Percentiles rank a stretch among this genome's conserved stretches.
Conservation (phyloP, 2,113 vertebrate species). For the Manacus vitellinus region DNA sequence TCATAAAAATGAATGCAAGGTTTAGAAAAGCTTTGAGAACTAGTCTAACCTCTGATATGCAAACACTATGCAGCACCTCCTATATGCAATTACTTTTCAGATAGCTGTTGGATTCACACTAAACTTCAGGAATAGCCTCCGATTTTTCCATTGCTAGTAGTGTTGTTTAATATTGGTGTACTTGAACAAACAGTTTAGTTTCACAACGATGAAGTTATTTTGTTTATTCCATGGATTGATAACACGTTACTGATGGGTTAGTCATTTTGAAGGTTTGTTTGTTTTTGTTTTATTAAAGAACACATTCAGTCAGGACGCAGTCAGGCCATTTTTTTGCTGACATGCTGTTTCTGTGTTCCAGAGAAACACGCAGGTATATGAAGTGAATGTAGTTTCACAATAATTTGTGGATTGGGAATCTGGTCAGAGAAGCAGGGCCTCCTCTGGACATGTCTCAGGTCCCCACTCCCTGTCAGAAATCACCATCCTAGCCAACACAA, state of each 20-base stretch:
- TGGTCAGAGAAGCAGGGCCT: background rate
- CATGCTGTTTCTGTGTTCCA: background rate
- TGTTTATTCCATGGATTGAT: background rate
- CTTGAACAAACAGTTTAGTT: background rate
- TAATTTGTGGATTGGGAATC: background rate
- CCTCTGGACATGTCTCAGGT: background rate
- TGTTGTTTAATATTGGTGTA: fast-evolving
- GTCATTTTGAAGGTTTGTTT: background rate
- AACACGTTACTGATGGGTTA: background rate
- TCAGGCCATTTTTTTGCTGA: background rate
- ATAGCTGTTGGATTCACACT: background rate
- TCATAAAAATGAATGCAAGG: background rate
- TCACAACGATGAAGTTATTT: background rate
- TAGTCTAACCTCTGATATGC: background rate
- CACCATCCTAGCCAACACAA: background rate
- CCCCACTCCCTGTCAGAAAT: background rate
- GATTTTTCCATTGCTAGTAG: background rate
- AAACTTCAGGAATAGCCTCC: background rate
- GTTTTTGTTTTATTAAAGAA: background rate
- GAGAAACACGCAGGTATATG: background rate
- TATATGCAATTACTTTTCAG: background rate
- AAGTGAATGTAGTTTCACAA: background rate
- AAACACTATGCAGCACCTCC: background rate
- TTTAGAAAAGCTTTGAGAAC: background rate
- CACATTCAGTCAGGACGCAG: background rate